Percentiles rank a stretch among this genome's conserved stretches.
Conservation (phyloP, 2,113 vertebrate genomes). For the Pseudonaja textilis region DNA sequence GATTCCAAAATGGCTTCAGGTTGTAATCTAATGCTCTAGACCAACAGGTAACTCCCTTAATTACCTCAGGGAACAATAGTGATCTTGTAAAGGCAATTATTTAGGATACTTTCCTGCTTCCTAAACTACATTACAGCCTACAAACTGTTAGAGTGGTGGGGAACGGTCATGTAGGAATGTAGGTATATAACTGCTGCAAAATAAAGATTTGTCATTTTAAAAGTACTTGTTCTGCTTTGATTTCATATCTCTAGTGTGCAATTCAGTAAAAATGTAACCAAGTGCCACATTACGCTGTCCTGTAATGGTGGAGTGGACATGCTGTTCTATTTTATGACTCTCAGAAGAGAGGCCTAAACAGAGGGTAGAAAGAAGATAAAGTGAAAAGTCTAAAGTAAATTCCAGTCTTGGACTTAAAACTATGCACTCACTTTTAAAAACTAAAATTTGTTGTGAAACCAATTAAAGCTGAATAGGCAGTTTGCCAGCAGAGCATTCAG, state of each 20-base stretch:
- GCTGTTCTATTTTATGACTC: slow-evolving; percentile 11
- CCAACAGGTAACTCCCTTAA: neutral
- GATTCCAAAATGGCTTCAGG: neutral
- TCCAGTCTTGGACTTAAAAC: neutral
- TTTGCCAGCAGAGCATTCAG: neutral
- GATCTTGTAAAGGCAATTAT: neutral
- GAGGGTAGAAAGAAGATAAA: neutral
- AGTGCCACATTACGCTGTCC: neutral
- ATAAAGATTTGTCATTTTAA: neutral
- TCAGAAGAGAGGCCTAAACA: slow-evolving; percentile 27
- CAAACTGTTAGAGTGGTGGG: neutral
- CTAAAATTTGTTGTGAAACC: neutral
- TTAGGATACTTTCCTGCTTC: neutral
- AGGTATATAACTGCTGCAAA: neutral
- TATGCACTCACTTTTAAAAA: neutral
- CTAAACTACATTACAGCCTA: neutral
- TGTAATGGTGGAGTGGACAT: neutral
- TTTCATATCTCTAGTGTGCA: fast-evolving
- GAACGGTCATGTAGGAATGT: no score
- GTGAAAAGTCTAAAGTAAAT: neutral
- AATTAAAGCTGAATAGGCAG: neutral
- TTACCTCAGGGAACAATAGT: neutral
- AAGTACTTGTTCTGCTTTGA: neutral
- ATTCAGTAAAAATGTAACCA: neutral
- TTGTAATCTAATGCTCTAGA: neutral